These are phyloP conservation scores for Cinclus cinclus DNA, from an alignment of 2,113 vertebrate species.

Conservation along the genomic window DNA sequence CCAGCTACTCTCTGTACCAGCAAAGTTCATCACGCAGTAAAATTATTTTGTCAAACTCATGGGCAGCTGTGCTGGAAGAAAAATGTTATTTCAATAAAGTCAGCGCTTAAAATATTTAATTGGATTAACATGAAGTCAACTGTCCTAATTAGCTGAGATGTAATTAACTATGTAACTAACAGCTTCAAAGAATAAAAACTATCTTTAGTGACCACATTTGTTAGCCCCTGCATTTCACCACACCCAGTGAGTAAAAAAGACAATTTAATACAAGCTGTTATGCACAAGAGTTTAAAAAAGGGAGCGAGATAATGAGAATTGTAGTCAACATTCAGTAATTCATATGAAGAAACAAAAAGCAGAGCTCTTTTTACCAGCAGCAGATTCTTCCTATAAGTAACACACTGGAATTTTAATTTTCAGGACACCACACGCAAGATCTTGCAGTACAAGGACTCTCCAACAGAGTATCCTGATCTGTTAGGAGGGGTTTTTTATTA, in stretches of 20 bases:
- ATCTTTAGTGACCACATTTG: neutral
- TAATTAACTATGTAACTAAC: neutral
- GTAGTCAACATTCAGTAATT: neutral
- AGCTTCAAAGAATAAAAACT: slow-evolving; percentile 28
- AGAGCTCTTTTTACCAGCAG: neutral
- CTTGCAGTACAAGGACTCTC: slow-evolving; percentile 13
- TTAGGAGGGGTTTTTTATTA: neutral
- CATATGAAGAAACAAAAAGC: neutral
- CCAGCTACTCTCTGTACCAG: neutral
- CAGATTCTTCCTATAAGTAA: neutral
- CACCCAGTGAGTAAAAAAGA: neutral
- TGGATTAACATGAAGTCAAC: slow-evolving; percentile 6
- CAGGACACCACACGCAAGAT: neutral
- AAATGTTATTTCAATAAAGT: slow-evolving; percentile 24
- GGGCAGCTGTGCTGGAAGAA: neutral
- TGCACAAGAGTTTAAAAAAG: neutral
- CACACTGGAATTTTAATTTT: slow-evolving; percentile 33
- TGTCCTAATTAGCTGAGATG: neutral
- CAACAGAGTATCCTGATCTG: neutral
- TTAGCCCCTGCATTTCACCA: neutral
- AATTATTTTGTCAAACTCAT: neutral
- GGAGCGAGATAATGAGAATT: neutral
- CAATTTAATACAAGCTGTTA: neutral
- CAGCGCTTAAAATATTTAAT: slow-evolving; percentile 3
- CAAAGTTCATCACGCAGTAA: neutral